Percentiles rank a stretch among this genome's conserved stretches.
These are phyloP conservation scores for Arctia plantaginis DNA, from an alignment of 2,888 invertebrate species.

Conservation along the genomic window DNA sequence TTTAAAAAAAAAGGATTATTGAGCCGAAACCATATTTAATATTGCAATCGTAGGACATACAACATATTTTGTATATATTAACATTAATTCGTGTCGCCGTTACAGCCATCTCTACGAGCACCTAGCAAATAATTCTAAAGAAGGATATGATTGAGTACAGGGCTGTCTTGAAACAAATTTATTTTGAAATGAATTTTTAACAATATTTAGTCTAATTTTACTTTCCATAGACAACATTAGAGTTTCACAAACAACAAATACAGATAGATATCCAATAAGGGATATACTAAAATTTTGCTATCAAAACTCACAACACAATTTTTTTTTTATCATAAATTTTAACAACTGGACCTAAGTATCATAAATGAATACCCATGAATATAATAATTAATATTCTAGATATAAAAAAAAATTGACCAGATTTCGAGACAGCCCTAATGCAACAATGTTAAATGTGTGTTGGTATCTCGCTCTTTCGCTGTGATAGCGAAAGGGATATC, in stretches of 20 bases:
- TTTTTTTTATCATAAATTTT: slow-evolving; percentile 25
- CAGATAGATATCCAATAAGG: slow-evolving; percentile 15
- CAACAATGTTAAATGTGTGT: slow-evolving; percentile 34
- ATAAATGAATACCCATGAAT: slow-evolving; percentile 16
- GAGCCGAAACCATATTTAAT: neutral
- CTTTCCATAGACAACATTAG: neutral
- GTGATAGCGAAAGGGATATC: slow-evolving; percentile 34
- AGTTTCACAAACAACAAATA: slow-evolving; percentile 10
- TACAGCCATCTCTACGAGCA: slow-evolving; percentile 39
- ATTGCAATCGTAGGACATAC: neutral
- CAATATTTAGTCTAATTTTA: neutral
- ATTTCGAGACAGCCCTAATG: slow-evolving; percentile 53
- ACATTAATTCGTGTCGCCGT: slow-evolving; percentile 4
- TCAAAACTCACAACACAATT: slow-evolving; percentile 37
- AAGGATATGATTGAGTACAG: slow-evolving; percentile 42
- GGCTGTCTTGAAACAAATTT: slow-evolving; percentile 43
- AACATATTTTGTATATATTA: slow-evolving; percentile 3
- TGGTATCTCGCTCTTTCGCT: slow-evolving; percentile 27
- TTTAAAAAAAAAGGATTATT: neutral
- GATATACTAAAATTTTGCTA: slow-evolving; percentile 25
- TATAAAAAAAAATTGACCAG: slow-evolving; percentile 19
- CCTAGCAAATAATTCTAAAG: slow-evolving; percentile 39
- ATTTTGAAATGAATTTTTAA: slow-evolving; percentile 14
- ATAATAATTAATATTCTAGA: slow-evolving; percentile 13
- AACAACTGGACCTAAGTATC: slow-evolving; percentile 19